Evolutionary conservation across 1,140 invertebrate genomes (phyloP).

Genomic region (Drosophila parvula): DNA sequence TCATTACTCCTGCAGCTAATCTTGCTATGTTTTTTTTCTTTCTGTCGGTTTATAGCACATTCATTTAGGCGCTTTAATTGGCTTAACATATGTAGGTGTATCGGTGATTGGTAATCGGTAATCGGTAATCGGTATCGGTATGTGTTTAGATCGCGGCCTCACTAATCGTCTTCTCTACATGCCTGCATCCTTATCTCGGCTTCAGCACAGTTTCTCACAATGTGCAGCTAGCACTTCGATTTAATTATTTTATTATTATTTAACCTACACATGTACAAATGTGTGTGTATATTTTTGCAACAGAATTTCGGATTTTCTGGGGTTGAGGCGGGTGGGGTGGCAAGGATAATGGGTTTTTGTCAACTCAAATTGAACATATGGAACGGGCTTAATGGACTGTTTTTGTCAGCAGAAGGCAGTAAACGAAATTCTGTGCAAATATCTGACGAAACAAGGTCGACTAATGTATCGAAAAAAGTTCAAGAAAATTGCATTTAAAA

Average conservation of each 20-base stretch:
- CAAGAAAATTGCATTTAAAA: constrained; percentile 26
- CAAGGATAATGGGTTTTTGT: not conserved
- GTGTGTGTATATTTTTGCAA: constrained; percentile 47
- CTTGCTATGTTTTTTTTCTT: constrained; percentile 44
- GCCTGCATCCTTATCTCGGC: constrained; percentile 24
- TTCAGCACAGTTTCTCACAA: constrained; percentile 52
- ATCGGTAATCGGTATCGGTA: constrained; percentile 23
- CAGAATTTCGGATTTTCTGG: constrained; percentile 49
- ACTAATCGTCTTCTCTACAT: constrained; percentile 4
- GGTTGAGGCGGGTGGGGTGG: not conserved
- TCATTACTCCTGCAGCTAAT: constrained; percentile 51
- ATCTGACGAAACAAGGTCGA: constrained; percentile 27
- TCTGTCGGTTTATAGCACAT: constrained; percentile 39
- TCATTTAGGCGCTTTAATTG: constrained; percentile 58
- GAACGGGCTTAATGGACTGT: constrained; percentile 42
- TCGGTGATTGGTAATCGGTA: constrained; percentile 36
- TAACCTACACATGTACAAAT: constrained; percentile 23
- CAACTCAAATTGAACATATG: constrained; percentile 13
- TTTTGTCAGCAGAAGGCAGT: constrained; percentile 73
- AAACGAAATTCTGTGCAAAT: constrained; percentile 53
- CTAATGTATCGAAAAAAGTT: constrained; percentile 9
- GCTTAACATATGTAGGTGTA: constrained; percentile 58
- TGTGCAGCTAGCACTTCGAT: constrained; percentile 47
- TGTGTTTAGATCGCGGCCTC: constrained; percentile 9
- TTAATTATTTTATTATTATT: constrained; percentile 37